A percentile compares a stretch with the other conserved stretches of the same genome.
Evolutionary conservation across 2,888 invertebrate genomes (phyloP).

Genomic region (Agriotes lineatus): DNA sequence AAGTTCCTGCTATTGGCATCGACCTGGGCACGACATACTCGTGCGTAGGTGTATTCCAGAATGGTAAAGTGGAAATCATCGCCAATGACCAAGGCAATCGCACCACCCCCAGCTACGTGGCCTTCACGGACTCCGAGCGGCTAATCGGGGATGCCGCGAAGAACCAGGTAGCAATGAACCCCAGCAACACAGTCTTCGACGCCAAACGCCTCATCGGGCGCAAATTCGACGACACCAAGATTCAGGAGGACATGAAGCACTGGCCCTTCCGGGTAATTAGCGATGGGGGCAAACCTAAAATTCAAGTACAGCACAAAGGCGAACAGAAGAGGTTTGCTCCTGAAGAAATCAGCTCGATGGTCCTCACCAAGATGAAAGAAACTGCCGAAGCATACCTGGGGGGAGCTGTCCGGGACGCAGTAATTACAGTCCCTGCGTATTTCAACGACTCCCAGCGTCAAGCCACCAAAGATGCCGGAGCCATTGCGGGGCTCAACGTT

Average conservation of each 20-base stretch:
- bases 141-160: slow-evolving; percentile 81
- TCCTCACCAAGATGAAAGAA: slow-evolving; percentile 73
- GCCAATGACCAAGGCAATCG: slow-evolving; percentile 92
- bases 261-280: slow-evolving; percentile 85
- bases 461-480: slow-evolving; percentile 88
- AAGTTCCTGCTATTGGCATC: slow-evolving; percentile 79
- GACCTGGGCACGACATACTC: slow-evolving; percentile 92
- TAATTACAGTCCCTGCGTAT: slow-evolving; percentile 83
- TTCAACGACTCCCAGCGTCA: slow-evolving; percentile 79
- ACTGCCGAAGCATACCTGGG: slow-evolving; percentile 83
- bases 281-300: slow-evolving; percentile 76
- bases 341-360: slow-evolving; percentile 80
- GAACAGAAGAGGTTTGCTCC: slow-evolving; percentile 75
- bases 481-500: slow-evolving; percentile 79
- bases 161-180: slow-evolving; percentile 65
- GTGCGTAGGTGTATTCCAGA: slow-evolving; percentile 84
- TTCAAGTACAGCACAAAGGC: slow-evolving; percentile 76
- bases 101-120: slow-evolving; percentile 88
- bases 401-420: slow-evolving; percentile 75
- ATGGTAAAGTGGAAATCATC: slow-evolving; percentile 88
- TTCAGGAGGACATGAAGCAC: slow-evolving; percentile 84
- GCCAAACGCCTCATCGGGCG: slow-evolving; percentile 83
- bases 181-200: slow-evolving; percentile 63
- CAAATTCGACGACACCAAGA: slow-evolving; percentile 79
- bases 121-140: slow-evolving; percentile 78